Evolutionary conservation across 2,888 invertebrate species (phyloP), one percentile per base, ranked within the genome.

Genomic region (Sphecodes monilicornis): DNA sequence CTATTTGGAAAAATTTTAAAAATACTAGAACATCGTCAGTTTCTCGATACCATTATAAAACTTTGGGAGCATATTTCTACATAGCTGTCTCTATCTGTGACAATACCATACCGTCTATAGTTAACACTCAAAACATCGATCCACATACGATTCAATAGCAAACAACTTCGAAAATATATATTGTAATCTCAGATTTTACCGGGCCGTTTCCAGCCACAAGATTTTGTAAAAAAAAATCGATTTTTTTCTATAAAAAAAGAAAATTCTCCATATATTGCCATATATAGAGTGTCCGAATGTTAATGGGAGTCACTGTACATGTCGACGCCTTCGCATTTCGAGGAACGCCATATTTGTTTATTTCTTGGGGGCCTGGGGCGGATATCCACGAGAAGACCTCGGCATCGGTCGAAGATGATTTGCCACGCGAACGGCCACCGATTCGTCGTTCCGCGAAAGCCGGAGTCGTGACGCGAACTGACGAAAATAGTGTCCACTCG

Each of bases 401-500:
- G 60, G 68, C 22, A 32, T 41, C 46, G 41, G 68, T 74, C 39
- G 54, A 43, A 43, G 69, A 64, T n/a, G 46, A 66, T 76, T 66
- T 68, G 64, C 60, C 18, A 43, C 11, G 60, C 50, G 80, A 76
- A 77, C 79, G 73, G 39, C 78, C 76, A 64, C 13, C 74, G 78
- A 87, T 87, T 80, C 75, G 68, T 68, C 76, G 68, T 71, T 68
- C 68, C 50, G 29, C 41, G 73, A 68, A 83, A 84, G 85, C 84
- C 84, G 66, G 39, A 84, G 36, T 72, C 32, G 66, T 87, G 89
- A 89, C 86, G 85, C 50, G 77, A 39, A 60, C 22, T 29, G 43
- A 32, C 81, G 41, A 82, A 82, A 89, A 89, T 89, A 89, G 72
- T 78, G 78, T 66, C 18, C 43, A 18, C n/a, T 13, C 18, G 18